Base-by-base conservation (phyloP, 1,140 invertebrate species). In the Camponotus floridanus region DNA sequence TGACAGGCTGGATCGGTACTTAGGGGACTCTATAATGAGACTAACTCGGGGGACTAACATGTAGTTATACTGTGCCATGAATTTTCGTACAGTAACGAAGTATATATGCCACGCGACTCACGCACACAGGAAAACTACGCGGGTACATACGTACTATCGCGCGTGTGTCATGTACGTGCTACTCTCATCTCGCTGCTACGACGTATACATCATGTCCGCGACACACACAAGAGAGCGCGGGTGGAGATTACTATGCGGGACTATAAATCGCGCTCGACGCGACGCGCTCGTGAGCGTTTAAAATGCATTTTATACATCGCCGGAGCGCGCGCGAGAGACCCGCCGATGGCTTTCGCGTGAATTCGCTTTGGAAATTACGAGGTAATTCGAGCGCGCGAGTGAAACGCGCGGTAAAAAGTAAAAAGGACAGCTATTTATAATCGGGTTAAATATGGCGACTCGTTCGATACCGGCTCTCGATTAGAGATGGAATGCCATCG, bases 21-120 rank as follows among this genome's bases (percentile, higher is more conserved):
- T 73, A 83, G 57, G 67, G 65, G 48, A 33, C 76, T 78, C 59
- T 78, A 78, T 78, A 78, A 45, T 65, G 59, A 11, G 42, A 78
- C 61, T 61, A 74, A 65, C 74, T n/a, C 31, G 21, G 21, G 74
- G 5, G 21, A 42, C 31, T 39, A 55, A 70, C 76, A 4, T 26
- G 68, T 18, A 9, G 18, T 71, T 51, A 55, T 89, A 89, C 88
- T 89, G 88, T 89, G 87, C 88, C 85, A 89, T 88, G 65, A 88
- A 86, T 78, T 76, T 78, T 89, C 84, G 84, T 89, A 89, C 84
- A 89, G 88, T 89, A 89, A 67, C 51, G 51, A 88, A 76, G 21
- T 70, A 59, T 68, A 51, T 65, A 59, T 33, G 59, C 18, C 42
- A 31, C 76, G 42, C 26, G 15, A 51, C 48, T 51, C 15, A 51